Conservation (phyloP, 2,797 vertebrate species). For the Cuculus canorus region DNA sequence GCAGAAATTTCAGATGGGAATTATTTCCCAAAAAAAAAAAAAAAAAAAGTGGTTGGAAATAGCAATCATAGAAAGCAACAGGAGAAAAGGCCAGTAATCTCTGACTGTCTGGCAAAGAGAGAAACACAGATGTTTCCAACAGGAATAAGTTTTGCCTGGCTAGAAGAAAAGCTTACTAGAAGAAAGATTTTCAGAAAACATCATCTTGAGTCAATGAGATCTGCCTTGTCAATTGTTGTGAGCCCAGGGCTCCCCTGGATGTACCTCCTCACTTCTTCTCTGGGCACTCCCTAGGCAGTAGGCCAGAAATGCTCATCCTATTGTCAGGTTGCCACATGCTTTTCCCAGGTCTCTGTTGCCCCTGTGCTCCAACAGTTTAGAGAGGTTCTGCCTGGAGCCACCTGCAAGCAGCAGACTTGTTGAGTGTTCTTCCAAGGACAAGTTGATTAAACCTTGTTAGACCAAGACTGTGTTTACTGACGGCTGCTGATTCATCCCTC, state of each 20-base stretch:
- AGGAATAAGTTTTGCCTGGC: background rate
- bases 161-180: background rate
- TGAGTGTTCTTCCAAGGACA: background rate
- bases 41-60: background rate
- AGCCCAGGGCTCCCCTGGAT: background rate
- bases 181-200: background rate
- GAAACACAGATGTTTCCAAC: accelerated
- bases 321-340: background rate
- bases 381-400: background rate
- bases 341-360: background rate
- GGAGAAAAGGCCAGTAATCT: background rate
- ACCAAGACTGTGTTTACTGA: background rate
- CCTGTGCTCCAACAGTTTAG: background rate
- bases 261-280: background rate
- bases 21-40: background rate
- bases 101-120: background rate
- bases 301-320: background rate
- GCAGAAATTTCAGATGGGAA: background rate
- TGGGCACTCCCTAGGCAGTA: background rate
- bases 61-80: background rate
- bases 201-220: background rate
- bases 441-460: background rate
- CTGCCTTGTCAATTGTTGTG: background rate
- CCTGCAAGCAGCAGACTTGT: background rate
- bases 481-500: background rate